Evolutionary conservation across 2,113 vertebrate genomes (phyloP), one percentile per base, ranked within the genome.

Genomic region (Lycaon pictus): DNA sequence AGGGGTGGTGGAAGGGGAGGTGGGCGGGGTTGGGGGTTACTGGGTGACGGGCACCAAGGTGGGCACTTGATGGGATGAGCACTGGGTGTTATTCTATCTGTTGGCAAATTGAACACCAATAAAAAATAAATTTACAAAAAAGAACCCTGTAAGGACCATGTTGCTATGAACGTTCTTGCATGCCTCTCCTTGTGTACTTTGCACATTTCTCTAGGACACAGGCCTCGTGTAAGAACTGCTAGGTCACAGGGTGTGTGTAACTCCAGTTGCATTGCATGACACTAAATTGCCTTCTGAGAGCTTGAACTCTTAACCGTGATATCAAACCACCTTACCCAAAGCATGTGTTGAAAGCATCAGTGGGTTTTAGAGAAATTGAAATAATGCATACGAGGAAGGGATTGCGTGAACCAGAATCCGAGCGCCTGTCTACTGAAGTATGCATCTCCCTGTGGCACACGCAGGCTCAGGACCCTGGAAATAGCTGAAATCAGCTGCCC

Each of bases 401-500:
- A 7, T 7, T 23, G 3, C 29, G 7, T 19, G 37, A 12, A 11
- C 84, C 35, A 6, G 25, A 35, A 27, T 43, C 15, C 58, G 17
- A 27, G 22, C 27, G 4, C 81, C 48, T 58, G 51, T 51, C 76
- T 86, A 0, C n/a, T 22, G 20, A 27, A 71, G 69, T 7, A 0
- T 10, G 5, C 19, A 17, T 76, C 63, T 88, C 89, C 37, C 25
- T 0, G 9, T 6, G 60, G 60, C 82, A 23, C 23, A 8, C 2
- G 5, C 1, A 25, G 74, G 27, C 58, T 63, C 89, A 48, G 35
- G 55, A 20, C 55, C 62, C 13, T 16, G 27, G 76, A 83, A 95
- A 63, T 1, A 86, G 93, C 90, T 95, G 92, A 62, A 69, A 88
- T 97, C 92, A 83, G 90, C 92, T 74, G 63, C 53, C 51, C 89